phyloP scores from a whole-genome alignment of 2,888 invertebrate species.

The Caenorhabditis sinica region DNA sequence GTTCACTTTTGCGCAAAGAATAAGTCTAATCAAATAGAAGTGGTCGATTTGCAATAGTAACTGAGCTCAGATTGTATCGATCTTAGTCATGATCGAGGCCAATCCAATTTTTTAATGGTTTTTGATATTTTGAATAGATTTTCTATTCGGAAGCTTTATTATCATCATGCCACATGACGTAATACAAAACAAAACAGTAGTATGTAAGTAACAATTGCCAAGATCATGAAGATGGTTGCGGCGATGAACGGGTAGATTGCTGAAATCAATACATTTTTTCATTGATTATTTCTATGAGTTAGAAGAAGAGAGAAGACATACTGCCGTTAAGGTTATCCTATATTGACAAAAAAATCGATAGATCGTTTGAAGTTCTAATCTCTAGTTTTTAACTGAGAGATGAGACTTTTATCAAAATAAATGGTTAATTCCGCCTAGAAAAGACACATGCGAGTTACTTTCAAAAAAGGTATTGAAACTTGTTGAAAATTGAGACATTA shows the following conservation, averaged over 20 bases:
- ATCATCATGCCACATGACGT: slow-evolving; percentile 21
- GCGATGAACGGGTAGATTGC: slow-evolving; percentile 25
- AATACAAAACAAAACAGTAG: slow-evolving; percentile 32
- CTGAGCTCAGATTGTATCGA: slow-evolving; percentile 39
- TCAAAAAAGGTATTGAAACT: too few relatives aligned
- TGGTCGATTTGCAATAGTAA: slow-evolving; percentile 14
- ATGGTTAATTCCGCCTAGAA: too few relatives aligned
- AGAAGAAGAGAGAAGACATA: too few relatives aligned
- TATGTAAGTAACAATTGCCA: slow-evolving; percentile 23
- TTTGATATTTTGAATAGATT: neutral
- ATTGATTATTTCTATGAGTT: too few relatives aligned
- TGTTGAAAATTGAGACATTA: too few relatives aligned
- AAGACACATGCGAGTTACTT: too few relatives aligned
- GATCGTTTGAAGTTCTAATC: too few relatives aligned
- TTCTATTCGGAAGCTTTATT: neutral
- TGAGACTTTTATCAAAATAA: too few relatives aligned
- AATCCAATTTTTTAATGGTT: neutral
- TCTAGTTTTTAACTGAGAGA: too few relatives aligned
- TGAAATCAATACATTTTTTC: slow-evolving; percentile 34
- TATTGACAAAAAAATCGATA: too few relatives aligned
- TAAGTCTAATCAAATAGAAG: slow-evolving; percentile 41
- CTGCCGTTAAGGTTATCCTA: too few relatives aligned
- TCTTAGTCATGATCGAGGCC: slow-evolving; percentile 23
- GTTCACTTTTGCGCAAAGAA: slow-evolving; percentile 55
- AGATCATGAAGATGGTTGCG: slow-evolving; percentile 11